phyloP scores from a whole-genome alignment of 2,797 vertebrate species.

The Sternotherus odoratus region DNA sequence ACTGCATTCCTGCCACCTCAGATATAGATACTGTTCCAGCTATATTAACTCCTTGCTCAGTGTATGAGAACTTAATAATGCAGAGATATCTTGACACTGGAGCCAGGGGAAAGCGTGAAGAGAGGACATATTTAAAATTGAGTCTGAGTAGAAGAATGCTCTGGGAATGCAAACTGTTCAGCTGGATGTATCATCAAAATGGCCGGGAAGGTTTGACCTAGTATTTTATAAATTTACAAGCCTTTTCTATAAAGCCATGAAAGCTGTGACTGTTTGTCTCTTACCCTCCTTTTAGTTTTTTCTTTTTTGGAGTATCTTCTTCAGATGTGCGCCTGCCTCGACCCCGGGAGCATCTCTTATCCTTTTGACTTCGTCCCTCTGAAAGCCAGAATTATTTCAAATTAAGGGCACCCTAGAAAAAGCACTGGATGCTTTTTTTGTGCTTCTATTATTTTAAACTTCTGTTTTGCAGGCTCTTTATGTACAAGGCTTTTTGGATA shows the following conservation, averaged over 20 bases:
- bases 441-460: neutral
- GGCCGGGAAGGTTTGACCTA: neutral
- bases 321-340: slow-evolving; percentile 91
- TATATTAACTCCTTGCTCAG: neutral
- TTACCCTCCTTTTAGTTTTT: slow-evolving; percentile 94
- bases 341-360: slow-evolving; percentile 91
- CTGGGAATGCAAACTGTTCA: accelerated
- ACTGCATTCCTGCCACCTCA: neutral
- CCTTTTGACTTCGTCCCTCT: slow-evolving; percentile 86
- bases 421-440: neutral
- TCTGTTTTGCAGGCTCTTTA: neutral
- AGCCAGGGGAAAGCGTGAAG: neutral
- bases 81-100: neutral
- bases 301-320: slow-evolving; percentile 94
- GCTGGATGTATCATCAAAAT: neutral
- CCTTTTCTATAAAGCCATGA: neutral
- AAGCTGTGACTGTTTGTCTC: neutral
- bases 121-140: neutral
- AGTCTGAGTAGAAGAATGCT: neutral
- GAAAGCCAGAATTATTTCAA: neutral
- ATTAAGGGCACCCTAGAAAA: neutral
- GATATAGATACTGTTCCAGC: slow-evolving; percentile 28
- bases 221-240: neutral
- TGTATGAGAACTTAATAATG: neutral
- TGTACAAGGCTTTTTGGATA: neutral